A percentile compares a stretch with the other conserved stretches of the same genome.
Conservation (phyloP, 1,140 invertebrate species). For the Ceratosolen fusciceps region DNA sequence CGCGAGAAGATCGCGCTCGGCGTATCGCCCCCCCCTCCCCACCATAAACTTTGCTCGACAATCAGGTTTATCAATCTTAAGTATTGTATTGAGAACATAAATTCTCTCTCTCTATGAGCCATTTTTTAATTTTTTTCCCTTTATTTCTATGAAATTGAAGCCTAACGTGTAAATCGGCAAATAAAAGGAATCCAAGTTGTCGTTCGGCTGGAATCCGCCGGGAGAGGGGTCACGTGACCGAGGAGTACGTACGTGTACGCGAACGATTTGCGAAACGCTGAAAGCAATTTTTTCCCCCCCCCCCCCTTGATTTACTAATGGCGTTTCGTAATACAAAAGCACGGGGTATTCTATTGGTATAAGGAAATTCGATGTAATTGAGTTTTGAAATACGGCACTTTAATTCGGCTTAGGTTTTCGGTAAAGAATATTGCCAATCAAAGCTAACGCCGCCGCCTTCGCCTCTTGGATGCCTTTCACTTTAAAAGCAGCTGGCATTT, state of each 20-base stretch:
- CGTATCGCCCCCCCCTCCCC: no score
- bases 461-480: constrained; percentile 10
- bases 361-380: constrained; percentile 16
- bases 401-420: constrained; percentile 5
- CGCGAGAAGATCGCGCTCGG: no score
- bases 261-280: neutral
- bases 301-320: neutral
- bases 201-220: no score
- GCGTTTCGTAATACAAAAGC: neutral
- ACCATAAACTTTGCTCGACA: no score
- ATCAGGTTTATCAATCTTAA: no score
- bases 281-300: neutral
- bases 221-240: neutral
- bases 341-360: neutral
- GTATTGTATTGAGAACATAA: no score
- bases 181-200: no score
- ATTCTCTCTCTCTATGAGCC: no score
- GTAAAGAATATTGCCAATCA: constrained; percentile 28
- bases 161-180: no score
- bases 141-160: no score
- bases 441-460: neutral
- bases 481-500: constrained; percentile 35
- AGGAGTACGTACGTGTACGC: neutral
- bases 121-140: no score
- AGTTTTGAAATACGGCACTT: constrained; percentile 16